Conservation (phyloP, 2,797 vertebrate genomes). For the Gambusia yucatana region DNA sequence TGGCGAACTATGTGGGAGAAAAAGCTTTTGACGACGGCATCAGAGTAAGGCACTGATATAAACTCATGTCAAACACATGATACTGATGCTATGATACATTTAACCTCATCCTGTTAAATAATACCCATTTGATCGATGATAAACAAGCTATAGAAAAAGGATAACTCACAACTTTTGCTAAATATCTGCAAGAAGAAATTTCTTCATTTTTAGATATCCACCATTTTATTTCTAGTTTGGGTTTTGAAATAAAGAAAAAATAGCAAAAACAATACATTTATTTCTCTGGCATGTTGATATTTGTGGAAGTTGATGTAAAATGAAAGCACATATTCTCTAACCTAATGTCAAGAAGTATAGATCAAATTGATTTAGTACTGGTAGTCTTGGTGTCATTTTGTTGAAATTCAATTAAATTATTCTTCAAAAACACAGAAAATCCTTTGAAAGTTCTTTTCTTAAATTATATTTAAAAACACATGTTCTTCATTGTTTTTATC, state of each 20-base stretch:
- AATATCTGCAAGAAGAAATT: neutral
- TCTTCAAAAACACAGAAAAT: neutral
- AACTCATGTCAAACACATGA: neutral
- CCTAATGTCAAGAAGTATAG: neutral
- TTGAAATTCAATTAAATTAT: neutral
- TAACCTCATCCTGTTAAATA: neutral
- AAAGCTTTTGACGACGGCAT: slow-evolving; percentile 62
- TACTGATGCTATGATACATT: neutral
- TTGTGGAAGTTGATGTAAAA: neutral
- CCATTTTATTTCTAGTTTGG: neutral
- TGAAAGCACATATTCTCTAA: neutral
- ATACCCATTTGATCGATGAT: neutral
- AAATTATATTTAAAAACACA: neutral
- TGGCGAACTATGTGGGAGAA: slow-evolving; percentile 58
- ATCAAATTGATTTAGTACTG: neutral
- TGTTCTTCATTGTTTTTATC: neutral
- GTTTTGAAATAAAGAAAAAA: neutral
- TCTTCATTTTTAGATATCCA: neutral
- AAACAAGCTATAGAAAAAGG: neutral
- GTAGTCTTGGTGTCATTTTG: neutral
- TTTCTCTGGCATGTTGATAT: neutral
- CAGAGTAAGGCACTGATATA: slow-evolving; percentile 62
- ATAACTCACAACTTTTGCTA: neutral
- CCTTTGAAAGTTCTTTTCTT: neutral
- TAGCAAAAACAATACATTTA: neutral